Evolutionary conservation across 2,797 vertebrate species (phyloP).

Genomic region (Scleropages formosus): DNA sequence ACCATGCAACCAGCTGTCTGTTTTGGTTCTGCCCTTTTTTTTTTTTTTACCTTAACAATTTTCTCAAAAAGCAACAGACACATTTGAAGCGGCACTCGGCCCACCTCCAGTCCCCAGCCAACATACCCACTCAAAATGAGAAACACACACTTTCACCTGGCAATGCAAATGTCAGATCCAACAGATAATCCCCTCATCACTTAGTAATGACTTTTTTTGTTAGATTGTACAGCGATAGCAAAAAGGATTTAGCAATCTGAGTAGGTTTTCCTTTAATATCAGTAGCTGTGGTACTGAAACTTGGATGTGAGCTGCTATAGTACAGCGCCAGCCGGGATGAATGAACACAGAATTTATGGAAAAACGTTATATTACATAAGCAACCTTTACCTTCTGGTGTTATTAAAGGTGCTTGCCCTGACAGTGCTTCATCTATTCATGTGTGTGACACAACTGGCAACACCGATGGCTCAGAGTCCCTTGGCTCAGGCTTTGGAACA

Average conservation of each 20-base stretch:
- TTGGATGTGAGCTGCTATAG: not conserved
- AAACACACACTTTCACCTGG: too few relatives aligned
- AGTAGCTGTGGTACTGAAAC: not conserved
- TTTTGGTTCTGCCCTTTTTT: too few relatives aligned
- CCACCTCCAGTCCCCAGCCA: not conserved
- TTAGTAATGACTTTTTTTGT: slow-evolving; percentile 59
- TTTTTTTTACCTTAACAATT: too few relatives aligned
- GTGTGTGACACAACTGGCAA: too few relatives aligned
- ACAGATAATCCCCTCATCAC: slow-evolving; percentile 64
- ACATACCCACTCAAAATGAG: too few relatives aligned
- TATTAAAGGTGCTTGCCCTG: not conserved
- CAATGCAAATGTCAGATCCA: slow-evolving; percentile 62
- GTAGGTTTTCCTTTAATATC: not conserved
- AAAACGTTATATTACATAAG: slow-evolving; percentile 1
- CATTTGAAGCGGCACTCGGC: not conserved
- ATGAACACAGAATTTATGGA: not conserved
- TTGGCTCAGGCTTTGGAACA: too few relatives aligned
- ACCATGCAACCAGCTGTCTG: not conserved
- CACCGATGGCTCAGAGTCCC: too few relatives aligned
- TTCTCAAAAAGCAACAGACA: too few relatives aligned
- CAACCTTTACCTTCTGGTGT: not conserved
- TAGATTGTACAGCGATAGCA: slow-evolving; percentile 56
- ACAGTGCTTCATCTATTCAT: not conserved
- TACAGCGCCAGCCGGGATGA: slow-evolving; percentile 13
- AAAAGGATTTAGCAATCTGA: slow-evolving; percentile 58